Percentiles rank a stretch among this genome's conserved stretches.
phyloP scores from a whole-genome alignment of 1,140 invertebrate genomes.

The Uloborus diversus region DNA sequence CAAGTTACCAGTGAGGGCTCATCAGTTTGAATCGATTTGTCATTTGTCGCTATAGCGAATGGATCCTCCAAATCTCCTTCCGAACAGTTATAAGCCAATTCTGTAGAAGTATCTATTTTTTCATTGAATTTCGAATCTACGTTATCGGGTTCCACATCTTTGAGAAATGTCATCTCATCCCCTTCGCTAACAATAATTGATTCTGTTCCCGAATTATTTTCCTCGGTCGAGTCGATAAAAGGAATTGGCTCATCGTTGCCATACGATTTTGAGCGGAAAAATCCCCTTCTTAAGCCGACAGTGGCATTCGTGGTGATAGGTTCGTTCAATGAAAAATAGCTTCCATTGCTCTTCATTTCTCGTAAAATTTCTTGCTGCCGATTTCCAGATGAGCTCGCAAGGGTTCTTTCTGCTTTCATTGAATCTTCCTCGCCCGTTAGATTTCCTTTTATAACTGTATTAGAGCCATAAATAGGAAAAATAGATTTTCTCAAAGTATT shows the following conservation, averaged over 20 bases:
- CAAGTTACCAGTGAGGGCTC: not conserved
- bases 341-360: not conserved
- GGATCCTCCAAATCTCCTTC: too few relatives aligned
- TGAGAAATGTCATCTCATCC: not conserved
- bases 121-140: too few relatives aligned
- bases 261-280: slow-evolving; percentile 9
- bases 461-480: too few relatives aligned
- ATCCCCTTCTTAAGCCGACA: not conserved
- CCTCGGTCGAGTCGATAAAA: slow-evolving; percentile 20
- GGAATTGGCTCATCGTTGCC: slow-evolving; percentile 29
- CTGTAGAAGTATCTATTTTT: too few relatives aligned
- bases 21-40: slow-evolving; percentile 22
- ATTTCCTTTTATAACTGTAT: too few relatives aligned
- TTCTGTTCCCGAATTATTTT: slow-evolving; percentile 26
- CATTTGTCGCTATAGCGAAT: not conserved
- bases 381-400: too few relatives aligned
- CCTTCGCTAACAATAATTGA: slow-evolving; percentile 11
- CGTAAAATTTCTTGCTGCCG: not conserved
- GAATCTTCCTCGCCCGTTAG: too few relatives aligned
- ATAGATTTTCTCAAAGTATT: too few relatives aligned
- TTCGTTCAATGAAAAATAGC: slow-evolving; percentile 7
- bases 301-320: not conserved
- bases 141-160: too few relatives aligned
- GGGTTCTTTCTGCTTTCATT: too few relatives aligned
- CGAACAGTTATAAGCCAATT: too few relatives aligned